Percentiles rank a stretch among this genome's conserved stretches.
phyloP scores from a whole-genome alignment of 1,140 invertebrate species.

The Drosophila ironensis region DNA sequence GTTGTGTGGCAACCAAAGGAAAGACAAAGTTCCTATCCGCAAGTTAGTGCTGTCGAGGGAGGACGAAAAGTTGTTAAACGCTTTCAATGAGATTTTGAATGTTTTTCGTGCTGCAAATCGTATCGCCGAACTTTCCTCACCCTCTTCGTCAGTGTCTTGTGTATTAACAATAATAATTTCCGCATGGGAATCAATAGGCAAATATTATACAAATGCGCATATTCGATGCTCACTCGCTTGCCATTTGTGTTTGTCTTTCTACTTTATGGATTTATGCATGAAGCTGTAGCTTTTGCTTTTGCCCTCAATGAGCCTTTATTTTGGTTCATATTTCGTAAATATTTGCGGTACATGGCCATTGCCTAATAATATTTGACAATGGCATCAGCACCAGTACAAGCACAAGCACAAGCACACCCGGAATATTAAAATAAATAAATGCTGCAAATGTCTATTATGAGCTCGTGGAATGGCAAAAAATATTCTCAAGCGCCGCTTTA shows the following conservation, averaged over 20 bases:
- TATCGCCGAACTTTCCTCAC: slow-evolving; percentile 9
- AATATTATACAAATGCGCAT: slow-evolving; percentile 44
- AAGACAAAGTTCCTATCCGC: slow-evolving; percentile 45
- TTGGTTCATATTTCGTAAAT: slow-evolving; percentile 79
- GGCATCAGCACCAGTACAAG: too few species aligned
- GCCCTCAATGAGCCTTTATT: slow-evolving; percentile 67
- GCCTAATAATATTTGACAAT: slow-evolving; percentile 72
- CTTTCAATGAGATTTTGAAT: slow-evolving; percentile 78
- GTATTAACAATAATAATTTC: slow-evolving; percentile 79
- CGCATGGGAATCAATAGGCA: slow-evolving; percentile 67
- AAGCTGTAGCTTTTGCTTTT: slow-evolving; percentile 28
- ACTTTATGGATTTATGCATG: slow-evolving; percentile 76
- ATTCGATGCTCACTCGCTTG: slow-evolving; percentile 30
- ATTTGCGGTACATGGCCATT: slow-evolving; percentile 73
- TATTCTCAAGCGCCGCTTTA: slow-evolving; percentile 41
- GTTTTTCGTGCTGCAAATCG: slow-evolving; percentile 70
- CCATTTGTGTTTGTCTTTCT: slow-evolving; percentile 59
- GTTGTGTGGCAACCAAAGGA: slow-evolving; percentile 14
- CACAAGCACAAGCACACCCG: slow-evolving; percentile 4
- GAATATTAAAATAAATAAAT: slow-evolving; percentile 76
- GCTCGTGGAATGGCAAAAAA: slow-evolving; percentile 27
- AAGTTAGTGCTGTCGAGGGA: slow-evolving; percentile 10
- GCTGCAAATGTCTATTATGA: slow-evolving; percentile 69
- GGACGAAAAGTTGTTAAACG: slow-evolving; percentile 78
- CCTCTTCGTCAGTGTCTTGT: slow-evolving; percentile 1